Base-by-base conservation (phyloP, 2,888 invertebrate species). In the Pyrrhosoma nymphula region DNA sequence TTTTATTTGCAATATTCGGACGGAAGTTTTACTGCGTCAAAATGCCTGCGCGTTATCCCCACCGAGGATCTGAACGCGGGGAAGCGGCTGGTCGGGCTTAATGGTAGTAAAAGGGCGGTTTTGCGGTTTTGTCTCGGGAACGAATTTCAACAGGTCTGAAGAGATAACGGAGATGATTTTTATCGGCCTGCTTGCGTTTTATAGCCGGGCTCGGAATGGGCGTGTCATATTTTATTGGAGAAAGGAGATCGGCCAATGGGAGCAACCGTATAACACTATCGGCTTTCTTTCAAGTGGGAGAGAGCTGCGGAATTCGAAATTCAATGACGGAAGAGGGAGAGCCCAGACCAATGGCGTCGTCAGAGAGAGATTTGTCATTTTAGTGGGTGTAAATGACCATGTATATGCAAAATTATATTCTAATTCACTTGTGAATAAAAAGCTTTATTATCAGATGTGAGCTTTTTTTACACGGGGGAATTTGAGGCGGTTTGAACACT, bases 201-300 rank as follows among this genome's bases (percentile, higher is more conserved):
- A 93, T 93, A 93, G 93, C 69, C 14, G 69, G 47, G n/a, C 93
- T 69, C 47, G 69, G 69, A 93, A 69, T 93, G 47, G 93, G 93
- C 93, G 93, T 93, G 93, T 63, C 93, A 93, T 93, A 75, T 93
- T 93, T 89, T 93, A 93, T 93, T 93, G 93, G 93, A 93, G 93
- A 93, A 93, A 93, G 93, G 63, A 39, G 69, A 69, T 93, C 93
- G 18, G 69, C 93, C 93, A 93, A 93, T 93, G 69, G 55, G 89
- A 69, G 23, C 8, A 18, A 4, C 6, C 30, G 16, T n/a, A 10
- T 4, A 82, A 82, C 82, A 82, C 82, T 35, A 35, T 82, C 82
- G 6, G 82, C 35, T 82, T 35, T 82, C 56, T n/a, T 56, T 14
- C 55, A n/a, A 91, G n/a, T 20, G 90, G 8, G 90, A 91, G 60